phyloP scores from a whole-genome alignment of 2,888 invertebrate genomes.

The Catocala nupta region DNA sequence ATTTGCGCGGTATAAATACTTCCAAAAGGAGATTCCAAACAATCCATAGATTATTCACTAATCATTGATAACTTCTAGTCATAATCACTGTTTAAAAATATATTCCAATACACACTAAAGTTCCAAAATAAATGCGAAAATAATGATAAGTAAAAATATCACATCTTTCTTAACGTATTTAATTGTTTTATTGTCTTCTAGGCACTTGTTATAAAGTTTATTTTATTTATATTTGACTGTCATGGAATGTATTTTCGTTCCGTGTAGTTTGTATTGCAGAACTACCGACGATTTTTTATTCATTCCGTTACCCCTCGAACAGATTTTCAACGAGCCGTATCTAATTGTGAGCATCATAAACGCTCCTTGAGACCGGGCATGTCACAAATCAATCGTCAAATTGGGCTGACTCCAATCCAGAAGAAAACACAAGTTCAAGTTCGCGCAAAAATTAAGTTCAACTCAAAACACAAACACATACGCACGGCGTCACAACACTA shows the following conservation, averaged over 20 bases:
- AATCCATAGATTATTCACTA: slow-evolving; percentile 50
- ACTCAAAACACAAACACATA: slow-evolving; percentile 56
- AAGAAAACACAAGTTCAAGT: slow-evolving; percentile 71
- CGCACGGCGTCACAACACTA: slow-evolving; percentile 60
- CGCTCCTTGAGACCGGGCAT: slow-evolving; percentile 72
- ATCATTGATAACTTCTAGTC: slow-evolving; percentile 35
- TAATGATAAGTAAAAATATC: slow-evolving; percentile 54
- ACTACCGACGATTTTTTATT: slow-evolving; percentile 74
- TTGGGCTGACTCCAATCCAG: slow-evolving; percentile 60
- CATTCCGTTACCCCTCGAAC: slow-evolving; percentile 77
- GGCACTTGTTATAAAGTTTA: slow-evolving; percentile 43
- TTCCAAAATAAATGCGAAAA: slow-evolving; percentile 48
- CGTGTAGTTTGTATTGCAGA: slow-evolving; percentile 69
- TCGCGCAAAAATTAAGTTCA: slow-evolving; percentile 73
- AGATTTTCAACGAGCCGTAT: slow-evolving; percentile 76
- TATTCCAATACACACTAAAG: slow-evolving; percentile 33
- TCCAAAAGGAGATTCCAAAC: slow-evolving; percentile 43
- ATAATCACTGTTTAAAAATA: slow-evolving; percentile 50
- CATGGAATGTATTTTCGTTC: slow-evolving; percentile 63
- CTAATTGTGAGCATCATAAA: slow-evolving; percentile 83
- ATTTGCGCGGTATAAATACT: slow-evolving; percentile 37
- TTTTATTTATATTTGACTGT: slow-evolving; percentile 67
- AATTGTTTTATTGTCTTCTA: slow-evolving; percentile 60
- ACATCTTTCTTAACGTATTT: slow-evolving; percentile 74
- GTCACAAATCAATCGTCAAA: slow-evolving; percentile 79